Conservation (phyloP, 2,888 invertebrate genomes). For the Eupeodes latifasciatus region DNA sequence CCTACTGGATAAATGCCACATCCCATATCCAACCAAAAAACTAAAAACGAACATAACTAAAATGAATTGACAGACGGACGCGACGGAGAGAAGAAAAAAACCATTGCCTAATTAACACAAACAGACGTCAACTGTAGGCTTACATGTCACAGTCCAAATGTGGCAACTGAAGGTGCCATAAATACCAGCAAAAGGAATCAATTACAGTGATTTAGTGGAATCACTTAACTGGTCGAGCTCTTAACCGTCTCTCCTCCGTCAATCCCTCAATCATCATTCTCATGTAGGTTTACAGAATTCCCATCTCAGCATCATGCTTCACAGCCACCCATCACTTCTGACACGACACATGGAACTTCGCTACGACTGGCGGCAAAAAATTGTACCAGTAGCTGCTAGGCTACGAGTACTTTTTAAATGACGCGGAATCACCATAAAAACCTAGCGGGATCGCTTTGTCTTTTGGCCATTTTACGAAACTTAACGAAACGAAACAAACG, state of each 20-base stretch:
- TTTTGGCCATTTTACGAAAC: slow-evolving; percentile 47
- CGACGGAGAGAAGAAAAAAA: slow-evolving; percentile 5
- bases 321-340: slow-evolving; percentile 68
- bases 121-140: slow-evolving; percentile 72
- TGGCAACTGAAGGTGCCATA: slow-evolving; percentile 71
- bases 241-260: slow-evolving; percentile 3
- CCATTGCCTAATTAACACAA: slow-evolving; percentile 74
- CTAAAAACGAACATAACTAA: not conserved
- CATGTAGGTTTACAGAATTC: not conserved
- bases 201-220: slow-evolving; percentile 75
- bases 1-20: slow-evolving; percentile 11
- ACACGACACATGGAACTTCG: slow-evolving; percentile 62
- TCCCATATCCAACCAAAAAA: slow-evolving; percentile 9
- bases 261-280: not conserved
- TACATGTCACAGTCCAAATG: slow-evolving; percentile 75
- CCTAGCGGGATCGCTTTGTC: slow-evolving; percentile 75
- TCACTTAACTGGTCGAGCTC: slow-evolving; percentile 55
- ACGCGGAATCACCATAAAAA: slow-evolving; percentile 69
- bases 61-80: not conserved
- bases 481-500: slow-evolving; percentile 37
- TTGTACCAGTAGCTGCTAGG: not conserved
- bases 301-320: slow-evolving; percentile 50
- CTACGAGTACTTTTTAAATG: slow-evolving; percentile 27
- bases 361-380: slow-evolving; percentile 34
- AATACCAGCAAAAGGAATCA: slow-evolving; percentile 75